phyloP scores from a whole-genome alignment of 2,113 vertebrate species.

The Hirundichthys speculiger region DNA sequence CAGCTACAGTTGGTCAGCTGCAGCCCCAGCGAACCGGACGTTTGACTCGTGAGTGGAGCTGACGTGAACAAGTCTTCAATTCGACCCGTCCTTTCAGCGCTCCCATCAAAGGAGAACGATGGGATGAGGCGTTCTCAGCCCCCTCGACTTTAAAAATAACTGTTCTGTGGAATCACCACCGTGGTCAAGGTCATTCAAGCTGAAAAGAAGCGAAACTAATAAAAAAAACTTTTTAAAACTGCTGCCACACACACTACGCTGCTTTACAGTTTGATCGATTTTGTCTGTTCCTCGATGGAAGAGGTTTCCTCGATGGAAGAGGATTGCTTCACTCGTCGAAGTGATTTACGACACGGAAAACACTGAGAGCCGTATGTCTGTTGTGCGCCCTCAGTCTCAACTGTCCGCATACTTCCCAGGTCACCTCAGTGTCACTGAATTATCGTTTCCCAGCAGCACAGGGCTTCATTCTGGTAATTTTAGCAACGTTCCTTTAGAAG shows the following conservation, averaged over 20 bases:
- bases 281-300: no score
- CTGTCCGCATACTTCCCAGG: slow-evolving; percentile 17
- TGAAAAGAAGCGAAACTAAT: slow-evolving; percentile 23
- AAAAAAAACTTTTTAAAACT: no score
- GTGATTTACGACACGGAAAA: background rate
- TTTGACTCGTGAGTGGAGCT: no score
- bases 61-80: no score
- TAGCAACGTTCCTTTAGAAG: background rate
- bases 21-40: background rate
- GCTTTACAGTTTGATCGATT: no score
- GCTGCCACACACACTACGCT: no score
- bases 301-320: no score
- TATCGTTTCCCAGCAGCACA: slow-evolving; percentile 39
- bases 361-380: background rate
- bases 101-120: slow-evolving; percentile 14
- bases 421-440: slow-evolving; percentile 14
- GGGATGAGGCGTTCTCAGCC: slow-evolving; percentile 9
- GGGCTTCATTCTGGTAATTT: slow-evolving; percentile 1
- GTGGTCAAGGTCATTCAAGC: slow-evolving; percentile 1
- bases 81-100: slow-evolving; percentile 1
- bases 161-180: slow-evolving; percentile 32
- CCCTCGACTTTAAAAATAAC: slow-evolving; percentile 26
- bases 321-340: no score
- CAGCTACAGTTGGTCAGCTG: background rate
- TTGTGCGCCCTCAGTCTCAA: background rate